Base-by-base conservation (phyloP, 2,797 vertebrate species). In the Anguilla megastoma region DNA sequence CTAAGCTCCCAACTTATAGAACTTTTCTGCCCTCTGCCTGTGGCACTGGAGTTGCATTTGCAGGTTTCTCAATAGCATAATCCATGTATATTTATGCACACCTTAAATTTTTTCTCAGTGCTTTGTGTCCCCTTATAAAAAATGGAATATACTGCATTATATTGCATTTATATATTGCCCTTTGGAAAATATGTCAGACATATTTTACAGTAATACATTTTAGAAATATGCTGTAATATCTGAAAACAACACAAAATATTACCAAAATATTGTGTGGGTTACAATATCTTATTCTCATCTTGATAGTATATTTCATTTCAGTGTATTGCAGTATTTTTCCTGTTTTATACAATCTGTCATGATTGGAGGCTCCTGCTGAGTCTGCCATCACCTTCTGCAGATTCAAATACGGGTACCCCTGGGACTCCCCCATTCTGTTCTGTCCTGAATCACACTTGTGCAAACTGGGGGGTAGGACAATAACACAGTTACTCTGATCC, bases 1-100 rank as follows among this genome's bases (percentile, higher is more conserved):
- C 45, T 24, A 50, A 82, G 24, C 21, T 16, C 21, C 2, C 10
- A 21, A 48, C 41, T 66, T 45, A 50, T 71, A 87, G 91, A 76
- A 86, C 85, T 21, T 58, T 85, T 84, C 86, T 91, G 91, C 89
- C 86, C 89, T 92, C 91, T 92, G 74, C 88, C 89, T 87, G 89
- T 85, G 36, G 79, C 52, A 50, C 4, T 58, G 84, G 24, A 36
- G 54, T 14, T 56, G 84, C n/a, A 56, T 85, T 30, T 85, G n/a
- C 24, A 54, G 50, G 50, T 54, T 58, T 33, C 36, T 86, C 36
- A 24, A 84, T 71, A 66, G 18, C 12, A 63, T 58, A 27, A 45
- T 54, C 24, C 8, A 60, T 41, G 5, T 86, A 36, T 60, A 18
- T 85, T 12, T 63, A 2, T 63, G n/a, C 63, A 14, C 41, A 14